Conservation (phyloP, 2,888 invertebrate species). For the Amblyteles armatorius region DNA sequence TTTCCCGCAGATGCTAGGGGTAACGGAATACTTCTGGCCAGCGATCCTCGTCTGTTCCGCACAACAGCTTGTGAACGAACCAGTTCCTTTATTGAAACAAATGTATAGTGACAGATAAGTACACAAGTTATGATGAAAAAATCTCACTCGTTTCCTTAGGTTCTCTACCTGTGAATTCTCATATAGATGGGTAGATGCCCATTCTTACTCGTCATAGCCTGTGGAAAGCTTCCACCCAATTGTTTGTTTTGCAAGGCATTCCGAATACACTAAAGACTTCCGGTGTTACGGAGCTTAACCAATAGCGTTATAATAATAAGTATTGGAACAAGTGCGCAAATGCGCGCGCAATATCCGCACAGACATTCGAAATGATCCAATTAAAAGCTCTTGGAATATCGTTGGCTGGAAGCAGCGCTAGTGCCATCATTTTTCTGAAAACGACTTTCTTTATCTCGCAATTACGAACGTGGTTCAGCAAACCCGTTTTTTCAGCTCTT, state of each 20-base stretch:
- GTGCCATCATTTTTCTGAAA: background rate
- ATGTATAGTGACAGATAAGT: background rate
- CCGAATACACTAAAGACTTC: background rate
- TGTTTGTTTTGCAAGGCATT: background rate
- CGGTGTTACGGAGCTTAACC: background rate
- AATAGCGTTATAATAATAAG: background rate
- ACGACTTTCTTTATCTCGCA: background rate
- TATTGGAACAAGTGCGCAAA: background rate
- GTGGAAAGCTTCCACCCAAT: background rate
- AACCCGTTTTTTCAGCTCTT: background rate
- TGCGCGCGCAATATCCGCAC: background rate
- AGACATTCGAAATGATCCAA: background rate
- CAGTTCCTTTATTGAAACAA: background rate
- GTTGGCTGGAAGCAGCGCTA: slow-evolving; percentile 2
- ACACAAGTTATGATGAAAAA: background rate
- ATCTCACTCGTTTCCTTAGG: too few relatives aligned
- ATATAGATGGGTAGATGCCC: slow-evolving; percentile 14
- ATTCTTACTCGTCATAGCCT: background rate
- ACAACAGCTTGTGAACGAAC: background rate
- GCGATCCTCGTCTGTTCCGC: background rate
- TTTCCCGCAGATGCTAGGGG: background rate
- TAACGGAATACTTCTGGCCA: background rate
- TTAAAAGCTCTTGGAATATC: slow-evolving; percentile 5
- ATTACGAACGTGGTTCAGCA: background rate
- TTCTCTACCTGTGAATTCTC: slow-evolving; percentile 13